Base-by-base conservation (phyloP, 23 tunicate genomes). In the Ascidia mentula region DNA sequence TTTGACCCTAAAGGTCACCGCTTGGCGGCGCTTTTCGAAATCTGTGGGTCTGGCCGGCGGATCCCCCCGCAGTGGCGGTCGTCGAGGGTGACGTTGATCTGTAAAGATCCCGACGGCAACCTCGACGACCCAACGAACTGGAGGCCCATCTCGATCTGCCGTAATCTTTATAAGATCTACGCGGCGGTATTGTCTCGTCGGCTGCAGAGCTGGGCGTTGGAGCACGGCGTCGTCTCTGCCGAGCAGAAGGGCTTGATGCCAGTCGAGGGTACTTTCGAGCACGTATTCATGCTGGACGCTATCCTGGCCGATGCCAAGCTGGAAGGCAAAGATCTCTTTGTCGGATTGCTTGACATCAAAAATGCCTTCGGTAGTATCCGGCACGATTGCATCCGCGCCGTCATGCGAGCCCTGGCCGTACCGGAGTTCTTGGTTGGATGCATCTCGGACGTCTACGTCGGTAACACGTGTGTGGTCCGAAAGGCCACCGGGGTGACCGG, bases 231-330 rank as follows among this genome's bases (percentile, higher is more conserved):
- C 40, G 34, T 34, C 40, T 74, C 78, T 0, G 35, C 78, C 20
- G 40, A 37, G 0, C 78, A 74, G 34, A 74, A 74, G 78, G 78
- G 78, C 0, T 74, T 74, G 53, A 0, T 74, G 0, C 53, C 78
- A 34, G 45, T 38, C 31, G 78, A 74, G 45, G 78, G 78, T 0
- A 0, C 34, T 20, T 74, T 74, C 45, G 78, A 74, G 0, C 78
- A 74, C 0, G 78, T 74, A 0, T 74, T 74, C 53, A 37, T 74
- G 0, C 26, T 17, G 0, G 78, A 74, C 0, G 31, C 78, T n/a
- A 46, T 74, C 0, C 31, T 74, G 0, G 40, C 78, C 0, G 78
- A 74, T 20, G 78, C 78, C 18, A 74, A 74, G 45, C 0, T 36
- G 22, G 18, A 37, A 0, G 53, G 24, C 0, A 31, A 38, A 36